Conservation (phyloP, 1,140 invertebrate genomes). For the Stegodyphus dumicola region DNA sequence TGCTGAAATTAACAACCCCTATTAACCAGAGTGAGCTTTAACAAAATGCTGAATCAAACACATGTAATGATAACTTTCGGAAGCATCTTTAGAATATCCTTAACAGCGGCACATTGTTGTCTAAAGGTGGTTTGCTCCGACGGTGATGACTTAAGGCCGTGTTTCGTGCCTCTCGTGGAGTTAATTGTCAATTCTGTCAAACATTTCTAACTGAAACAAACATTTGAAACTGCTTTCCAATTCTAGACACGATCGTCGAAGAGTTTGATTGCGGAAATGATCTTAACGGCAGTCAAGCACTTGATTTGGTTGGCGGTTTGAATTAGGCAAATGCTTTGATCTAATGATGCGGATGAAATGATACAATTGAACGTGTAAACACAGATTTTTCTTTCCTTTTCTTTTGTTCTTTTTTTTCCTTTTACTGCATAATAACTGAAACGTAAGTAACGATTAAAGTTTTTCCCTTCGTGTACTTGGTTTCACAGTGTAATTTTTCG, state of each 20-base stretch:
- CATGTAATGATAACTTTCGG: constrained; percentile 42
- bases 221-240: constrained; percentile 36
- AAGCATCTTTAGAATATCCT: constrained; percentile 33
- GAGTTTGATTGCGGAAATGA: constrained; percentile 35
- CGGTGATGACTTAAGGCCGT: constrained; percentile 24
- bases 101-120: constrained; percentile 33
- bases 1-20: background rate
- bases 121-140: constrained; percentile 29
- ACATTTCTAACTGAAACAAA: constrained; percentile 56
- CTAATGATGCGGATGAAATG: constrained; percentile 18
- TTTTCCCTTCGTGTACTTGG: too few species aligned
- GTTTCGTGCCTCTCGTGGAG: constrained; percentile 22
- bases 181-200: constrained; percentile 55
- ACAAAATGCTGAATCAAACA: constrained; percentile 47
- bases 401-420: too few species aligned
- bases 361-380: background rate
- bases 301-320: constrained; percentile 17
- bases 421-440: too few species aligned
- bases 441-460: too few species aligned
- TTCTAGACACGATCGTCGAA: constrained; percentile 46
- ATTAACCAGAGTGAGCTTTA: constrained; percentile 14
- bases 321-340: constrained; percentile 53
- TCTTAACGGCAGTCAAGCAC: constrained; percentile 29
- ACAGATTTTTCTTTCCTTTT: background rate
- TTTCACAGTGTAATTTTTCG: too few species aligned